Evolutionary conservation across 2,888 invertebrate species (phyloP), one percentile per base, ranked within the genome.

Genomic region (Diarsia rubi): DNA sequence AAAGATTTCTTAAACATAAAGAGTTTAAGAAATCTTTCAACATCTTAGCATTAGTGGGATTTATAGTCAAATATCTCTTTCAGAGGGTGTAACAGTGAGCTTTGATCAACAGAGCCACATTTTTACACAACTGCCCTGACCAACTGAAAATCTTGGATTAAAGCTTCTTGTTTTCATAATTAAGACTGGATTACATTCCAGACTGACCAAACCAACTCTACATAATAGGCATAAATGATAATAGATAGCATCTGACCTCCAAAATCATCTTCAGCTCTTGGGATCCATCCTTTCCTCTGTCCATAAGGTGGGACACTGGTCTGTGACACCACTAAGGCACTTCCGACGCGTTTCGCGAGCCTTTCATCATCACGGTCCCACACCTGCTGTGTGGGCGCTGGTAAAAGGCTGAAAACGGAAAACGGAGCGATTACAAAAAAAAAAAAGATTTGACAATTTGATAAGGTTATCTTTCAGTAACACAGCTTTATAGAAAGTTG

Each of bases 301-400:
- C 99, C 99, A 96, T 99, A 99, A 0, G 99, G 99, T 0, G 99
- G 99, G 8, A 98, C 98, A 83, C 98, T 98, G 27, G 98, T 97
- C 88, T 98, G 98, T 11, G 98, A 98, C 69, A 98, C 97, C 19
- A 98, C 98, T 69, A 98, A 92, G 0, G 98, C 98, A 72, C 97
- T 97, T 14, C 96, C 94, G 21, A 96, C 96, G 78, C 97, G 96
- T 89, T 97, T 97, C 0, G 97, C 96, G 69, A 93, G 94, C 16
- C 92, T 86, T 90, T 99, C 99, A 93, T 99, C 98, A 91, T 99
- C 99, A 85, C 98, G 97, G 92, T 99, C 99, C 98, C 98, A 98
- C 77, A 98, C 97, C 52, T 98, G 97, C 93, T 99, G 99, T 0
- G 98, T 97, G 1, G 99, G 99, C 42, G 98, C 97, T 63, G 99